phyloP scores from a whole-genome alignment of 2,113 vertebrate species.

The Climacteris rufus region DNA sequence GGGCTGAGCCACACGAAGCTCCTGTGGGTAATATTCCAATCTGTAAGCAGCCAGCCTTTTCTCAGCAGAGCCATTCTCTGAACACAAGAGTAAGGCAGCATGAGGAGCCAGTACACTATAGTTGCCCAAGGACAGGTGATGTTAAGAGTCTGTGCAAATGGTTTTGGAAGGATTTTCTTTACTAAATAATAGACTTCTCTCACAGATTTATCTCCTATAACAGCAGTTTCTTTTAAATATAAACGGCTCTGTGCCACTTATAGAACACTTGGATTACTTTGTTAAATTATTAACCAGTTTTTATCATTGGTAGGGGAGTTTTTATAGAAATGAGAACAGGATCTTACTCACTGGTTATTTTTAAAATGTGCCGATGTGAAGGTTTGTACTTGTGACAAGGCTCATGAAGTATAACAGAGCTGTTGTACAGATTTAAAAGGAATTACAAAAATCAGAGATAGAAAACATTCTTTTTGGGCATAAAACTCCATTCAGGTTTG shows the following conservation, averaged over 20 bases:
- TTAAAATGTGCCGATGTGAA: slow-evolving; percentile 41
- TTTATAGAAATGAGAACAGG: slow-evolving; percentile 58
- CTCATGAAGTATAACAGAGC: background rate
- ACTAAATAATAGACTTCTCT: background rate
- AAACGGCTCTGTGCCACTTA: slow-evolving; percentile 14
- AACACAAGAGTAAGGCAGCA: background rate
- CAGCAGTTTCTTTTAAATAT: slow-evolving; percentile 43
- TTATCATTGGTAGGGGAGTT: slow-evolving; percentile 36
- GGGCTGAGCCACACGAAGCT: background rate
- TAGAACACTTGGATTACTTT: slow-evolving; percentile 48
- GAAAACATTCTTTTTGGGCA: background rate
- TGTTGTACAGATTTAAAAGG: slow-evolving; percentile 1
- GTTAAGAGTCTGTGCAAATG: background rate
- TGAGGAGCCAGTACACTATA: background rate
- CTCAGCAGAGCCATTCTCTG: background rate
- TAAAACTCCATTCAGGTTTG: background rate
- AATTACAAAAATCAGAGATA: background rate
- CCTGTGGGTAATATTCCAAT: background rate
- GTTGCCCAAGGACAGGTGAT: background rate
- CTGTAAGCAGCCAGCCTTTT: background rate
- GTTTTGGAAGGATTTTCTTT: slow-evolving; percentile 1
- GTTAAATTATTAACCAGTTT: slow-evolving; percentile 67
- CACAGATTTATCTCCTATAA: slow-evolving; percentile 27
- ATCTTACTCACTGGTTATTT: slow-evolving; percentile 65
- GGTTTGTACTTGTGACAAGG: slow-evolving; percentile 22